Base-by-base conservation (phyloP, 2,888 invertebrate genomes). In the Napeogenes sylphis region DNA sequence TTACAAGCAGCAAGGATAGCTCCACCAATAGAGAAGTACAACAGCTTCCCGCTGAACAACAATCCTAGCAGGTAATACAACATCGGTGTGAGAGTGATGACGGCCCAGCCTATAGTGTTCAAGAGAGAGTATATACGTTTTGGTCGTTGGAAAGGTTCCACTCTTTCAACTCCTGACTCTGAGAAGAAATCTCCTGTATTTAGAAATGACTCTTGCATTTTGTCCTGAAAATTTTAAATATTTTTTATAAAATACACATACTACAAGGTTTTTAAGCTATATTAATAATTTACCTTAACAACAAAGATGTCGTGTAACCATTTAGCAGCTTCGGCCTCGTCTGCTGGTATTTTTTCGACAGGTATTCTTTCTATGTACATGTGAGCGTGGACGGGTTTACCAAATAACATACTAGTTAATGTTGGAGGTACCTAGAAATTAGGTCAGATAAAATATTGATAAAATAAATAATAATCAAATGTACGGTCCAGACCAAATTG, bases 281-380 rank as follows among this genome's bases (percentile, higher is more conserved):
- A 13, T 35, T 30, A 42, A 13, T 58, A 30, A 61, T 68, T 77
- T 90, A 96, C 97, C 92, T 97, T 98, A 73, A 93, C 91, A 70
- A 94, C 93, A 81, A 96, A 99, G 45, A 96, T 87, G 60, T 96
- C 92, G 72, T 96, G 94, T 65, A 99, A 85, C 95, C 97, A 98
- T 64, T 93, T 92, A 4, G 95, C 93, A 61, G 95, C 95, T 68
- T 93, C 93, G 33, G 88, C 91, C 70, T 96, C 95, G 59, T 93
- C 93, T 55, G 93, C 92, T 0, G 98, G 98, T 42, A 98, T 92
- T 58, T 93, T 92, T 56, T 95, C 94, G 55, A 98, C 89, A 1
- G 96, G 95, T 80, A 97, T 95, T 75, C 98, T 92, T 68, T 95
- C 93, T 72, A 97, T 93, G 76, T 94, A 94, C 86, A 97, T 87